Evolutionary conservation across 2,113 vertebrate species (phyloP).

Genomic region (Mus musculus): DNA sequence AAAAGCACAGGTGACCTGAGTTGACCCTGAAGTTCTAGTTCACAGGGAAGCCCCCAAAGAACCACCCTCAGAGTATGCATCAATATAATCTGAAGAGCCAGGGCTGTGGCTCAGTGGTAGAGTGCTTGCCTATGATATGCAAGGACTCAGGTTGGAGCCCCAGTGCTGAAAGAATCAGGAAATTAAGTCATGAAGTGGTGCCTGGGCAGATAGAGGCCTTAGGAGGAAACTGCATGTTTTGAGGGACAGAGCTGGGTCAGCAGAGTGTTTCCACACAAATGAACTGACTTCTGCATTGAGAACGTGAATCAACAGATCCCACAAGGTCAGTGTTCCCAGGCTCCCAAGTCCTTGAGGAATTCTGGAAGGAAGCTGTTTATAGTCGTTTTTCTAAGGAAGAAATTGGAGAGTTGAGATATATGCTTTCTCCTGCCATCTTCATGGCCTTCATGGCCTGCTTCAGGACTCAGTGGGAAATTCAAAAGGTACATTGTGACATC

Average conservation of each 20-base stretch:
- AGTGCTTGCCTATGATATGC: background rate
- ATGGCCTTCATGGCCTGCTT: background rate
- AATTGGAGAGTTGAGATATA: conserved; percentile 39
- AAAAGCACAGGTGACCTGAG: conserved; percentile 22
- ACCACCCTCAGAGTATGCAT: background rate
- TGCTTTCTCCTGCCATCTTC: conserved; percentile 23
- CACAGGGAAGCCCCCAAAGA: background rate
- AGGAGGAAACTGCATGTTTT: conserved; percentile 33
- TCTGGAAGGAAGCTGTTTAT: conserved; percentile 21
- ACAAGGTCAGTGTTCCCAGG: background rate
- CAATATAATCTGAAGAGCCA: background rate
- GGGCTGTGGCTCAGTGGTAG: background rate
- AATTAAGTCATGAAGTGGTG: conserved; percentile 2
- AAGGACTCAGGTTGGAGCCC: background rate
- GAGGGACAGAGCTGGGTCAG: background rate
- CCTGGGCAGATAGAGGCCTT: background rate
- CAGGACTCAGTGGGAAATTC: background rate
- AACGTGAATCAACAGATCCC: conserved; percentile 35
- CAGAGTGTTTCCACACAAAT: conserved; percentile 33
- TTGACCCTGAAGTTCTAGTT: conserved; percentile 31
- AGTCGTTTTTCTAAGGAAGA: conserved; percentile 49
- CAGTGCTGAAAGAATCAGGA: background rate
- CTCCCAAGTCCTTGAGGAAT: conserved; percentile 34
- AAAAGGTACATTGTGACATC: background rate
- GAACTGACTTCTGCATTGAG: conserved; percentile 51